Base-by-base conservation (phyloP, 2,113 vertebrate genomes). In the Drymodes brunneopygia region DNA sequence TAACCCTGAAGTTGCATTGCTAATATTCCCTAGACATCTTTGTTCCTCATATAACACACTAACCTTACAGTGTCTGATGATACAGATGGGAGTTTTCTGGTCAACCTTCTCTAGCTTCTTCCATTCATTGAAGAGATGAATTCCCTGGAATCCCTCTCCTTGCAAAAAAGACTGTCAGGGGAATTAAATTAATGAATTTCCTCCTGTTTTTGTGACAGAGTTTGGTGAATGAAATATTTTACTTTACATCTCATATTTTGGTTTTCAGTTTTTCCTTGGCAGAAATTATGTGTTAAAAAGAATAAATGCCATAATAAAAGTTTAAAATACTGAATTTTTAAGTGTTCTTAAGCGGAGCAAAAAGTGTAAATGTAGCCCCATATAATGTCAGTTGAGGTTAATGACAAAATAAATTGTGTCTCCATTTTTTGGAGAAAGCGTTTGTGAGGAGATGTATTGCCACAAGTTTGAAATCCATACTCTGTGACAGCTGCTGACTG, bases 321-420 rank as follows among this genome's bases (percentile, higher is more conserved):
- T 83, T 94, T 92, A 97, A 97, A 79, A 71, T 94, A 91, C 81
- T 93, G 89, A 97, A 95, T 93, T 97, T 88, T 96, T 73, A 97
- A 98, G 94, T 84, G 66, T 5, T 97, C 60, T 84, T 66, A 62
- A 80, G 51, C 82, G 93, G 80, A 97, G 75, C 51, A 92, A 97
- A 96, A 97, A 62, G 70, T 98, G 22, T 93, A 93, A 97, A 92
- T 71, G 65, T 35, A 94, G 47, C 62, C 56, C n/a, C 82, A 70
- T 94, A 87, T 66, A 90, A 96, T 95, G 91, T 96, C 78, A 24
- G 78, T 95, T 69, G 71, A 97, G 96, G 97, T 97, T 98, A 98
- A 97, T 25, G 53, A 95, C 92, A 94, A 98, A 97, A 97, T 96
- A 97, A 96, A 96, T 97, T 96, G 93, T 95, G 95, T 95, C 93